Evolutionary conservation across 2,888 invertebrate genomes (phyloP).

Genomic region (Limnephilus rhombicus): DNA sequence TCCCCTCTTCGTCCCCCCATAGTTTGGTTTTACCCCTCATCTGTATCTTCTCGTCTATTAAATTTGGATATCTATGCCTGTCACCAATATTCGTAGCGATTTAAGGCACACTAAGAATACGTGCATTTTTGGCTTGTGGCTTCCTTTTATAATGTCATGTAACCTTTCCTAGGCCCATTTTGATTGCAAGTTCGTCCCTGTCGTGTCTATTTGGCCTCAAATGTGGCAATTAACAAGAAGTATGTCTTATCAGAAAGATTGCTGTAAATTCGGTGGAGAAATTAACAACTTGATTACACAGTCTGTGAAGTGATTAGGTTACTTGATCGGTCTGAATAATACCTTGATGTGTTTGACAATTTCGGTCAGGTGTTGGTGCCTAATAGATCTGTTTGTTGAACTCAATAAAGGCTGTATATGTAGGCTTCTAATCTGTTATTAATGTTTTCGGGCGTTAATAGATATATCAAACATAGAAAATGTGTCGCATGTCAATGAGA

Average conservation of each 20-base stretch:
- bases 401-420: neutral
- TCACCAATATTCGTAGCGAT: no score
- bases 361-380: neutral
- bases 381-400: neutral
- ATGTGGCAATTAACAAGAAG: neutral
- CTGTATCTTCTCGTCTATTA: no score
- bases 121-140: no score
- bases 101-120: no score
- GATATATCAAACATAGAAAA: neutral
- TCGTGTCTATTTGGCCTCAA: neutral
- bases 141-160: no score
- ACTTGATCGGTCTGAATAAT: neutral
- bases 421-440: neutral
- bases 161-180: neutral
- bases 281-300: slow-evolving; percentile 42
- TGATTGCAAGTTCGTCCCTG: neutral
- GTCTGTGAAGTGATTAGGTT: slow-evolving; percentile 20
- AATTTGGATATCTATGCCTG: no score
- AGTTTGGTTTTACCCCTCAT: no score
- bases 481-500: neutral
- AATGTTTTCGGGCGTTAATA: neutral
- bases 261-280: slow-evolving; percentile 6
- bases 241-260: neutral
- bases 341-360: neutral
- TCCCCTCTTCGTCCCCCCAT: no score